phyloP scores from a whole-genome alignment of 2,888 invertebrate genomes.

The Tanytarsus gracilentus region DNA sequence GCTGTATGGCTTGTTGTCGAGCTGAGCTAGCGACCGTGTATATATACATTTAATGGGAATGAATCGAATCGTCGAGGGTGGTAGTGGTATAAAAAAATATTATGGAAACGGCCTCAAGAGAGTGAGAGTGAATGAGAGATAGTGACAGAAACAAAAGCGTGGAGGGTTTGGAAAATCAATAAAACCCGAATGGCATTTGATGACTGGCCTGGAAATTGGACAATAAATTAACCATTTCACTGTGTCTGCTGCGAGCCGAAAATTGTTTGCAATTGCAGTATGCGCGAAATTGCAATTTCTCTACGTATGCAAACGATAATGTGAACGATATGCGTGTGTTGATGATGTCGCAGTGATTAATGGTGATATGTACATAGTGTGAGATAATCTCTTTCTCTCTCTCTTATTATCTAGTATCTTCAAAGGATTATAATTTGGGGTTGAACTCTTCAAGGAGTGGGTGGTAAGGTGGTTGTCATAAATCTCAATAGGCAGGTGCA shows the following conservation, averaged over 20 bases:
- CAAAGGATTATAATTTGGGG: no score
- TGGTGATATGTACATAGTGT: conserved; percentile 7
- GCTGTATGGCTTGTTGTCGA: no score
- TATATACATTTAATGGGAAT: no score
- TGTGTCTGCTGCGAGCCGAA: conserved; percentile 4
- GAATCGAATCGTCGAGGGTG: no score
- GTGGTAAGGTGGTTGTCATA: conserved; percentile 8
- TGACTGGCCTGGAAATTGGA: conserved; percentile 26
- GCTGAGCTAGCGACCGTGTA: no score
- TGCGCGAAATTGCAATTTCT: conserved; percentile 14
- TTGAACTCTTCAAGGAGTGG: no score
- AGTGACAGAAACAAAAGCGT: not conserved
- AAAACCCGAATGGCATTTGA: conserved; percentile 22
- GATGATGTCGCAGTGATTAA: conserved; percentile 3
- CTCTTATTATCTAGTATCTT: no score
- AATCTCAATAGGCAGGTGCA: conserved; percentile 2
- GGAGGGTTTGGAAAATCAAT: conserved; percentile 22
- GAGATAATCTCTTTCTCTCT: no score
- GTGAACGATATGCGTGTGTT: not conserved
- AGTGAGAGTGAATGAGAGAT: not conserved
- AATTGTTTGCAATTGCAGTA: not conserved
- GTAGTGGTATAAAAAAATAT: no score
- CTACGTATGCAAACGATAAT: not conserved
- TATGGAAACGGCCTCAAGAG: no score
- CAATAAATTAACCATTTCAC: conserved; percentile 17